A percentile compares a stretch with the other conserved stretches of the same genome.
Evolutionary conservation across 2,797 vertebrate genomes (phyloP).

Genomic region (Sebastiscus albofasciatus): DNA sequence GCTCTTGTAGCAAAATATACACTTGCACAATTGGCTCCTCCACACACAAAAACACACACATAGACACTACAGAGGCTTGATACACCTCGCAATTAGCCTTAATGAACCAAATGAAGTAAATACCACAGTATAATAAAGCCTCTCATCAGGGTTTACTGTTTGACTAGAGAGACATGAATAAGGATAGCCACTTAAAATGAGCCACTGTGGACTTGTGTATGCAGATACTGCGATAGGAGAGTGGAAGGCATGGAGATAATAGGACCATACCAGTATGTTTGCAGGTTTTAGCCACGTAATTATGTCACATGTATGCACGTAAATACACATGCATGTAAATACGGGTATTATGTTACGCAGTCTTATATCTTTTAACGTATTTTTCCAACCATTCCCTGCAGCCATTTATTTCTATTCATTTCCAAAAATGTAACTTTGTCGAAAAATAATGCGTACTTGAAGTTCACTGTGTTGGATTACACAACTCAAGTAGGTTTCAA

Average conservation of each 20-base stretch:
- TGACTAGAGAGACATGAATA: slow-evolving; percentile 1
- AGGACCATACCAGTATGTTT: not conserved
- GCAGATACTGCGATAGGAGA: not conserved
- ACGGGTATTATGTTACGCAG: not conserved
- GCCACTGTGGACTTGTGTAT: slow-evolving; percentile 1
- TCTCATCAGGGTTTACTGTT: slow-evolving; percentile 6
- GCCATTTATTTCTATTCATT: not conserved
- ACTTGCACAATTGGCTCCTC: slow-evolving; percentile 42
- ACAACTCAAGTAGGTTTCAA: not conserved
- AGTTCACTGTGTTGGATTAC: not conserved
- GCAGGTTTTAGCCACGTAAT: not conserved
- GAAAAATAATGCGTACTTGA: not conserved
- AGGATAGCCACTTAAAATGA: not conserved
- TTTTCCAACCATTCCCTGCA: not conserved
- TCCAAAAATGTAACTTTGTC: not conserved
- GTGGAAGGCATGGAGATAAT: not conserved
- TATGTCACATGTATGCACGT: not conserved
- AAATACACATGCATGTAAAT: not conserved
- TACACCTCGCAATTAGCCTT: slow-evolving; percentile 51
- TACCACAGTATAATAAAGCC: slow-evolving; percentile 11
- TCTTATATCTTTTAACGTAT: not conserved
- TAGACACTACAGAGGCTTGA: slow-evolving; percentile 15
- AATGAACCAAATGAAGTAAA: slow-evolving; percentile 61
- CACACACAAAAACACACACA: slow-evolving; percentile 36
- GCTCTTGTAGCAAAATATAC: slow-evolving; percentile 60